Evolutionary conservation across 2,888 invertebrate species (phyloP).

Genomic region (Ectobius pallidus): DNA sequence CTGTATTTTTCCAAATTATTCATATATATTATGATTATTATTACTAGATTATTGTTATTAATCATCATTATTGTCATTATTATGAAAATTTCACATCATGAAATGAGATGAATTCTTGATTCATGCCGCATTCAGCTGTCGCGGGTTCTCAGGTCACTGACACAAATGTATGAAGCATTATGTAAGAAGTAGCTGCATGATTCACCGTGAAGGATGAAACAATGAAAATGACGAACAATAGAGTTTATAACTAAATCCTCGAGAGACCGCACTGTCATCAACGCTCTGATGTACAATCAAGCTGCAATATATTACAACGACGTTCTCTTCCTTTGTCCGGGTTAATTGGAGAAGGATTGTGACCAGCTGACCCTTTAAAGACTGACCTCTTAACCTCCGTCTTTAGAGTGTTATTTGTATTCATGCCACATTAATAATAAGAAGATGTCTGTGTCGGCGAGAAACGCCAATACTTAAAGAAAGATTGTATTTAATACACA

Average conservation of each 20-base stretch:
- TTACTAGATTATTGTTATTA: too few relatives aligned
- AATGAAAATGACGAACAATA: background rate
- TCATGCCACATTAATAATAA: conserved; percentile 24
- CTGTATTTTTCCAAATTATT: too few relatives aligned
- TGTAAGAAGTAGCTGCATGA: too few relatives aligned
- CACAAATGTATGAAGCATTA: too few relatives aligned
- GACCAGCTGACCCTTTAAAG: conserved; percentile 11
- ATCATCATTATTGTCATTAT: too few relatives aligned
- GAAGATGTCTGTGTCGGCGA: conserved; percentile 5
- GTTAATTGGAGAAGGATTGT: conserved; percentile 10
- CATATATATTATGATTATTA: too few relatives aligned
- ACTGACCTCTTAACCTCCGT: background rate
- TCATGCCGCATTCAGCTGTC: too few relatives aligned
- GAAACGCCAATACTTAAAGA: conserved; percentile 14
- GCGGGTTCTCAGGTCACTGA: too few relatives aligned
- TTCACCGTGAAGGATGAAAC: too few relatives aligned
- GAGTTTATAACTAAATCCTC: background rate
- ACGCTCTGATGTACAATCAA: background rate
- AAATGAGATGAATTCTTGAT: too few relatives aligned
- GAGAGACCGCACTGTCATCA: conserved; percentile 17
- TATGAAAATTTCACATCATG: too few relatives aligned
- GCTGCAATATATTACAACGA: background rate
- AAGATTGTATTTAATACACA: conserved; percentile 16
- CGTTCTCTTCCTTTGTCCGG: conserved; percentile 14
- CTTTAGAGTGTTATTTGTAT: conserved; percentile 23